phyloP scores from a whole-genome alignment of 2,888 invertebrate species.

The Diabrotica balteata region DNA sequence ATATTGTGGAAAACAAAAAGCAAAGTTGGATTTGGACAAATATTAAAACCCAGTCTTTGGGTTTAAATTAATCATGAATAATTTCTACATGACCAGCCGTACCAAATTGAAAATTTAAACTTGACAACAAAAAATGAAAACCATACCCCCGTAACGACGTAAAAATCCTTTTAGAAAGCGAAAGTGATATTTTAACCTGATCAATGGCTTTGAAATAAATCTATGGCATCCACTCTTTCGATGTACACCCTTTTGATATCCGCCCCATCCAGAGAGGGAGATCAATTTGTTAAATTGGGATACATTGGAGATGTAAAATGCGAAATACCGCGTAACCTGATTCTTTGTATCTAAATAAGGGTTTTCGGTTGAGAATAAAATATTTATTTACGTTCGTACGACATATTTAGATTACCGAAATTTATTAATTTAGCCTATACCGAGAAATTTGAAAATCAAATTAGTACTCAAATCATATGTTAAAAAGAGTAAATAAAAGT shows the following conservation, averaged over 20 bases:
- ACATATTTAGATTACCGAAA: too few species aligned
- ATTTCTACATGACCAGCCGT: too few species aligned
- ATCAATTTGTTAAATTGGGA: constrained; percentile 1
- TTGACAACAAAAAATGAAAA: constrained; percentile 1
- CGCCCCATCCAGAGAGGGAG: constrained; percentile 1
- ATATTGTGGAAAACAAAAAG: too few species aligned
- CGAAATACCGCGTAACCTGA: neutral
- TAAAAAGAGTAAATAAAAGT: too few species aligned
- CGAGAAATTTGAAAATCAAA: too few species aligned
- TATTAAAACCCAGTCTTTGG: too few species aligned
- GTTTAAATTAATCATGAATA: too few species aligned
- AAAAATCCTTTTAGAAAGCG: neutral
- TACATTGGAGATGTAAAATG: neutral
- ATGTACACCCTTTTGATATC: constrained; percentile 1
- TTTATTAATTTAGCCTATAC: too few species aligned
- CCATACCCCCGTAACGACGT: neutral
- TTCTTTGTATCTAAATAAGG: neutral
- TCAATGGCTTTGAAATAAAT: constrained; percentile 2
- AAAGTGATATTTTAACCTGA: constrained; percentile 1
- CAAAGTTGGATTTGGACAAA: too few species aligned
- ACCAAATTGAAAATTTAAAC: neutral
- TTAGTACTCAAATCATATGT: too few species aligned
- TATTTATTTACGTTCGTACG: too few species aligned
- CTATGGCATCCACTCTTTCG: constrained; percentile 1
- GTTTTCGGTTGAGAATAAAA: neutral